Evolutionary conservation across 1,140 invertebrate species (phyloP).

Genomic region (Hesperophylax magnus): DNA sequence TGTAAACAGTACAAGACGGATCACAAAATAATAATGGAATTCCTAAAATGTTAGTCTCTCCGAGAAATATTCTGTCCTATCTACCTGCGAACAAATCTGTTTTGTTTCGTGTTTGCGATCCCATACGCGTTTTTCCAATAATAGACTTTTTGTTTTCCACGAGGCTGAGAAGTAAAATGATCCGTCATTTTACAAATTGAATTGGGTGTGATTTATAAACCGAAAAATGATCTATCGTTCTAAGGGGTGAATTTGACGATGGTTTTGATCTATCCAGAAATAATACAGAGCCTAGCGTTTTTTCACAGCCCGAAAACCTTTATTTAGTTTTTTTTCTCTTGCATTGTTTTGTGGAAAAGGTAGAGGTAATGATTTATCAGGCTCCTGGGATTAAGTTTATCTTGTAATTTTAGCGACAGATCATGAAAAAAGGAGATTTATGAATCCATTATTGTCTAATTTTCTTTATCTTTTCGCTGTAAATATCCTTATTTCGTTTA

Average conservation of each 20-base stretch:
- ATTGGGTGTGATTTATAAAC: slow-evolving; percentile 39
- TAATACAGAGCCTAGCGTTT: too few species aligned
- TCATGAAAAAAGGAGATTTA: too few species aligned
- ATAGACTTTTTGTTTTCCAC: slow-evolving; percentile 1
- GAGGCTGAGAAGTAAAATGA: slow-evolving; percentile 19
- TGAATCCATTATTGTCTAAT: background rate
- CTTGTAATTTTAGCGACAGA: background rate
- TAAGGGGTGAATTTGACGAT: background rate
- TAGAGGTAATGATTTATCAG: background rate
- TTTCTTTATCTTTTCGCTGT: background rate
- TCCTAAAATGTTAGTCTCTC: too few species aligned
- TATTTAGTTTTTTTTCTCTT: background rate
- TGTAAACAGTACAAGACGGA: too few species aligned
- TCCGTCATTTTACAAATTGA: slow-evolving; percentile 45
- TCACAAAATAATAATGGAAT: too few species aligned
- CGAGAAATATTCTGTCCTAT: too few species aligned
- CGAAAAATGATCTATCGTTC: slow-evolving; percentile 21
- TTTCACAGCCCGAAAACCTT: too few species aligned
- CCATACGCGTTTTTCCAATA: background rate
- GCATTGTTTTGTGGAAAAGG: too few species aligned
- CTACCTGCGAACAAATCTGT: too few species aligned
- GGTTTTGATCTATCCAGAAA: background rate
- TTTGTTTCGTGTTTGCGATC: too few species aligned
- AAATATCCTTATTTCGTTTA: background rate
- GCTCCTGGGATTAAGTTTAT: background rate